These are phyloP conservation scores for Campylorhamphus procurvoides DNA, from an alignment of 2,113 vertebrate species.

Conservation along the genomic window DNA sequence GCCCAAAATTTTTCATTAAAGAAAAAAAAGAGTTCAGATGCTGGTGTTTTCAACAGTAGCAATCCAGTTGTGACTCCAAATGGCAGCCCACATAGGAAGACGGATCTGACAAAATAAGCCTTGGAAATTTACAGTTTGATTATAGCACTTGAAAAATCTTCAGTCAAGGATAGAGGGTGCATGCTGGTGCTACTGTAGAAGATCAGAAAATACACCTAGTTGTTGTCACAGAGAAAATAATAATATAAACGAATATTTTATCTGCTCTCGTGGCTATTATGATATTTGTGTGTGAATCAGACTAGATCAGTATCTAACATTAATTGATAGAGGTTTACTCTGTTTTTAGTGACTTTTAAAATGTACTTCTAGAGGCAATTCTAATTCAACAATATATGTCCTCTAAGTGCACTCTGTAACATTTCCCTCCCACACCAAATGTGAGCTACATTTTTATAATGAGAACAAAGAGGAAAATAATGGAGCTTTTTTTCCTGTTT, in stretches of 20 bases:
- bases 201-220: background rate
- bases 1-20: background rate
- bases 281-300: background rate
- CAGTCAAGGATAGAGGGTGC: background rate
- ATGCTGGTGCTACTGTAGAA: background rate
- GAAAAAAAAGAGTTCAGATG: background rate
- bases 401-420: constrained; percentile 30
- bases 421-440: constrained; percentile 29
- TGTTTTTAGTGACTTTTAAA: constrained; percentile 35
- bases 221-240: background rate
- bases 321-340: background rate
- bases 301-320: background rate
- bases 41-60: background rate
- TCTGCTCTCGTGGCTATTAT: background rate
- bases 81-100: background rate
- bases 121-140: background rate
- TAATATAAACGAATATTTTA: background rate
- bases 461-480: constrained; percentile 46
- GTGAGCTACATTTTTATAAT: constrained; percentile 46
- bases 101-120: background rate
- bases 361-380: background rate
- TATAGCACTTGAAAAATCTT: background rate
- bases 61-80: background rate
- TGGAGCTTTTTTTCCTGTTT: constrained; percentile 1
- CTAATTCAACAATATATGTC: constrained; percentile 26